Base-by-base conservation (phyloP, 2,113 vertebrate genomes). In the Tenrec ecaudatus region DNA sequence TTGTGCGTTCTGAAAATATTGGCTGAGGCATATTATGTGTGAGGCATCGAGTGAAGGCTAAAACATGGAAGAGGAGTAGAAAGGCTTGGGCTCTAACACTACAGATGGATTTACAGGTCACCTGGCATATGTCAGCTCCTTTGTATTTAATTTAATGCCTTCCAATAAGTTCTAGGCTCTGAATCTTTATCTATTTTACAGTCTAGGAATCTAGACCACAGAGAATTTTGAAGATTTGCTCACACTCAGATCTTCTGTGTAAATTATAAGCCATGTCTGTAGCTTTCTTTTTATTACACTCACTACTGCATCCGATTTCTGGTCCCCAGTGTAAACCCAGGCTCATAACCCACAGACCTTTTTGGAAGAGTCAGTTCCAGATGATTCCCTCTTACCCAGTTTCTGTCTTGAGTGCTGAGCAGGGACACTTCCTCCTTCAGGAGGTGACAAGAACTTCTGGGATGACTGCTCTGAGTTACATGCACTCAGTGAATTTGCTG, bases 341-440 rank as follows among this genome's bases (percentile, higher is more conserved):
- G 58, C n/a, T 76, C 20, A 14, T 22, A 38, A 71, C 25, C 58
- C 17, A 27, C 12, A 15, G 73, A 6, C 25, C 36, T 88, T 71
- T 66, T 27, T 47, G 82, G 38, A 58, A 20, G 53, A 14, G 19
- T 10, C n/a, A 27, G 1, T 76, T 7, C 73, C 27, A 20, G 7
- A n/a, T 47, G 80, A 29, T 73, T 89, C 47, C 47, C 19, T 89
- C 83, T 96, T 93, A 96, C 94, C 87, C 23, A 53, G 0, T 89
- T 90, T 93, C 57, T 0, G 11, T 75, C 43, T 69, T 1, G 19
- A 33, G 19, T 23, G 58, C 15, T 93, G 60, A 90, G 31, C 25
- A 29, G 86, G 79, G 10, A 68, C 40, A 8, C 16, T 87, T n/a
- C 43, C 38, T 93, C 82, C 68, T 91, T 31, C 19, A 36, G 38